Evolutionary conservation across 1,140 invertebrate genomes (phyloP).

Genomic region (Danaus melanippus): DNA sequence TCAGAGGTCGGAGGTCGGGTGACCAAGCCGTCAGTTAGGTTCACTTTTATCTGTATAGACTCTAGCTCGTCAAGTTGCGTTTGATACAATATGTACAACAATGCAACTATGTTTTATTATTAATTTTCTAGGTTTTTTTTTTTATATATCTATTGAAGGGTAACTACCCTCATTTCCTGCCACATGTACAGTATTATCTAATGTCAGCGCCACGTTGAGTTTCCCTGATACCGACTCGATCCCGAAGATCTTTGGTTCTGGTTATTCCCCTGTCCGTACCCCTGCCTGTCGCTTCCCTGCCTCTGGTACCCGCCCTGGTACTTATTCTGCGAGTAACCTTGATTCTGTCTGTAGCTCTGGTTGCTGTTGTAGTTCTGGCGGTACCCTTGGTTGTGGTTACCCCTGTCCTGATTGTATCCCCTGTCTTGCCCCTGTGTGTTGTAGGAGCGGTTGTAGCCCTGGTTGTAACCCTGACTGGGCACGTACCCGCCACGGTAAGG

Average conservation of each 20-base stretch:
- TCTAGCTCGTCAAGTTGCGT: no score
- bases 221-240: constrained; percentile 22
- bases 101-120: no score
- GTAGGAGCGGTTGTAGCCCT: constrained; percentile 19
- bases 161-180: constrained; percentile 1
- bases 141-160: no score
- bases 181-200: neutral
- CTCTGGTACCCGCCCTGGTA: constrained; percentile 9
- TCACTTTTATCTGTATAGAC: no score
- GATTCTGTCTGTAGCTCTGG: constrained; percentile 20
- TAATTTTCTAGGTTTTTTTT: no score
- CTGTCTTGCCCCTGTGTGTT: constrained; percentile 19
- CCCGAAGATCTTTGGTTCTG: constrained; percentile 12
- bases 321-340: constrained; percentile 8
- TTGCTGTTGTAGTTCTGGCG: constrained; percentile 10
- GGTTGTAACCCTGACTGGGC: constrained; percentile 25
- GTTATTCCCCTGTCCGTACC: constrained; percentile 12
- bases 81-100: no score
- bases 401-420: constrained; percentile 19
- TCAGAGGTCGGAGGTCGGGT: no score
- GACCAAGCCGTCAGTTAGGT: no score
- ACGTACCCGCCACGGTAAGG: constrained; percentile 50
- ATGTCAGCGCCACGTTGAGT: constrained; percentile 30
- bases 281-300: constrained; percentile 11
- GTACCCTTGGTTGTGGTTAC: constrained; percentile 17